Evolutionary conservation across 2,888 invertebrate genomes (phyloP), one percentile per base, ranked within the genome.

Genomic region (Prenolepis imparis): DNA sequence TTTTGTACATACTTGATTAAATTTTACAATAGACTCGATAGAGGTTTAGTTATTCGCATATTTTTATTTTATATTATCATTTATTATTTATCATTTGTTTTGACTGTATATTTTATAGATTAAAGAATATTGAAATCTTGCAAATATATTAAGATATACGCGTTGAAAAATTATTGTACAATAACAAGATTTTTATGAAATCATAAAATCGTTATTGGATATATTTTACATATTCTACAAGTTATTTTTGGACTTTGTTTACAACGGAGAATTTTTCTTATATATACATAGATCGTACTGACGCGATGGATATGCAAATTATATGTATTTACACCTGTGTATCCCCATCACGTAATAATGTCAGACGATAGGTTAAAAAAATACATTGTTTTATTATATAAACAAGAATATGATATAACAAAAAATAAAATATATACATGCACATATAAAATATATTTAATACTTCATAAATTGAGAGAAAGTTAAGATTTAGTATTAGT

Each of bases 241-340:
- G 6, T 77, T 77, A 55, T 72, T 80, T 73, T 80, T 80, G 73
- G 57, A 80, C 12, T 80, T 80, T 80, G 78, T 80, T 80, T 80
- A 80, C 78, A n/a, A 72, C 59, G 3, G 18, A 36, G 32, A 18
- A 32, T 41, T 66, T 72, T 59, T 80, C 44, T 59, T 18, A 9
- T n/a, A n/a, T n/a, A n/a, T n/a, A n/a, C n/a, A n/a, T 18, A 72
- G 32, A 28, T 21, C 59, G 21, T 21, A 12, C 8, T 32, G 36
- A 18, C 70, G 18, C 18, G 72, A 68, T 12, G 21, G 18, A n/a
- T 57, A 57, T 36, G 12, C 24, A 78, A 70, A 57, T 21, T 57
- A n/a, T 72, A 28, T 28, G 28, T 28, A 72, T 77, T 55, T 52
- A 39, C 52, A 67, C n/a, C 52, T 52, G 9, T 24, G 12, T n/a